Evolutionary conservation across 2,888 invertebrate species (phyloP).

Genomic region (Anticlea derivata): DNA sequence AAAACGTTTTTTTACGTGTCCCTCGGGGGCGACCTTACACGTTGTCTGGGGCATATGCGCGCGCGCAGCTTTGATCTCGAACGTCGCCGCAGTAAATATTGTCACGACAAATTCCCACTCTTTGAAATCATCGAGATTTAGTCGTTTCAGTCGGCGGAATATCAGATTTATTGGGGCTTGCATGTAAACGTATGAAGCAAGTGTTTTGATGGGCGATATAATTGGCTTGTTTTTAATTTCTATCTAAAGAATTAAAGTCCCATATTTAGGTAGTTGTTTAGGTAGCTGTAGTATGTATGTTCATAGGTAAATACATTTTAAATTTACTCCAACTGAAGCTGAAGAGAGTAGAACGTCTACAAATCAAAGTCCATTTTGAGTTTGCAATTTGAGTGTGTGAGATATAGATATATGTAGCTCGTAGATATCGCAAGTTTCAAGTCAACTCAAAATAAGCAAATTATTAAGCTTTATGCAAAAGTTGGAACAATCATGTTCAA

Average conservation of each 20-base stretch:
- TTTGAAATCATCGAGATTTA: constrained; percentile 70
- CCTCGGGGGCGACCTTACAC: constrained; percentile 70
- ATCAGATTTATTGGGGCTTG: constrained; percentile 69
- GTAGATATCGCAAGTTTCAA: no score
- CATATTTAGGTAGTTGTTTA: no score
- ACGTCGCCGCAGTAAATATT: constrained; percentile 70
- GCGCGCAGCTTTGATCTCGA: constrained; percentile 57
- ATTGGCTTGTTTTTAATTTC: constrained; percentile 1
- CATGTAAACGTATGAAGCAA: constrained; percentile 50
- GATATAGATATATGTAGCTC: no score
- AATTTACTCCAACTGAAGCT: no score
- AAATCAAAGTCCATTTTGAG: no score
- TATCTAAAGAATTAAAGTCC: not conserved
- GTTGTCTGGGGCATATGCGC: constrained; percentile 56
- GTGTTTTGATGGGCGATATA: constrained; percentile 9
- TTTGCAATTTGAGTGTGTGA: no score
- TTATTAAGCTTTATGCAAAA: no score
- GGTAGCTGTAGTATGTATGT: no score
- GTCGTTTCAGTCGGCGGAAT: constrained; percentile 57
- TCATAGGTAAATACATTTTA: no score
- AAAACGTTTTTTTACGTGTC: constrained; percentile 68
- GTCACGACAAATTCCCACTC: constrained; percentile 78
- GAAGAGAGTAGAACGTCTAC: no score
- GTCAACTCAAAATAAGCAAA: no score
- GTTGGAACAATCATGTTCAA: no score